Percentiles rank a stretch among this genome's conserved stretches.
Conservation (phyloP, 2,888 invertebrate genomes). For the Nymphalis c-album region DNA sequence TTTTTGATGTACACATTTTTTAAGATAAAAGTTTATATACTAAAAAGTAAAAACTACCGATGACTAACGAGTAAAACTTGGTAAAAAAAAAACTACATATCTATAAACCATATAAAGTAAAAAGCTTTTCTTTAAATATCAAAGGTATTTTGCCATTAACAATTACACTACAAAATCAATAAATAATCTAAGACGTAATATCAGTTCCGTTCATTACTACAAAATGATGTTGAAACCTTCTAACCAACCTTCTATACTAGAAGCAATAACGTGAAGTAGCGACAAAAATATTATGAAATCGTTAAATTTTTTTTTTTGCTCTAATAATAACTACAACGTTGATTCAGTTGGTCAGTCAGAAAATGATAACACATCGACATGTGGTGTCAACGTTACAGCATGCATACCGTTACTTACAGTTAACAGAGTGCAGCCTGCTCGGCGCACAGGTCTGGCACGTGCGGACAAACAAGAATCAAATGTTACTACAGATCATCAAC, state of each 20-base stretch:
- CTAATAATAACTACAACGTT: slow-evolving; percentile 19
- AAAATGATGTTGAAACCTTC: neutral
- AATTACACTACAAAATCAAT: neutral
- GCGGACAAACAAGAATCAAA: slow-evolving; percentile 57
- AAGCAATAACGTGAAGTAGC: slow-evolving; percentile 1
- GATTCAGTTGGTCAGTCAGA: slow-evolving; percentile 60
- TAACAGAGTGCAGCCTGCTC: slow-evolving; percentile 59
- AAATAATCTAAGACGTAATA: neutral
- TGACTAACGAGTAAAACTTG: neutral
- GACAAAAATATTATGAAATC: neutral
- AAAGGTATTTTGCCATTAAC: neutral
- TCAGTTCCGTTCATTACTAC: neutral
- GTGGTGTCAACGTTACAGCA: slow-evolving; percentile 44
- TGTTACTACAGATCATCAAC: slow-evolving; percentile 43
- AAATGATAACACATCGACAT: slow-evolving; percentile 60
- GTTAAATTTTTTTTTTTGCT: neutral
- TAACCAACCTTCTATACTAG: slow-evolving; percentile 2
- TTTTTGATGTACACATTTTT: neutral
- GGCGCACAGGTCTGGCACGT: slow-evolving; percentile 65
- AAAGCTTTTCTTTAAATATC: neutral
- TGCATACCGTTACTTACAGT: slow-evolving; percentile 70
- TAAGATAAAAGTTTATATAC: too few relatives aligned
- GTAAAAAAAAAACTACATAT: neutral
- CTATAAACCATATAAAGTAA: neutral
- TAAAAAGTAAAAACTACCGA: neutral